Percentiles rank a stretch among this genome's conserved stretches.
phyloP scores from a whole-genome alignment of 1,140 invertebrate genomes.

The Vanessa tameamea region DNA sequence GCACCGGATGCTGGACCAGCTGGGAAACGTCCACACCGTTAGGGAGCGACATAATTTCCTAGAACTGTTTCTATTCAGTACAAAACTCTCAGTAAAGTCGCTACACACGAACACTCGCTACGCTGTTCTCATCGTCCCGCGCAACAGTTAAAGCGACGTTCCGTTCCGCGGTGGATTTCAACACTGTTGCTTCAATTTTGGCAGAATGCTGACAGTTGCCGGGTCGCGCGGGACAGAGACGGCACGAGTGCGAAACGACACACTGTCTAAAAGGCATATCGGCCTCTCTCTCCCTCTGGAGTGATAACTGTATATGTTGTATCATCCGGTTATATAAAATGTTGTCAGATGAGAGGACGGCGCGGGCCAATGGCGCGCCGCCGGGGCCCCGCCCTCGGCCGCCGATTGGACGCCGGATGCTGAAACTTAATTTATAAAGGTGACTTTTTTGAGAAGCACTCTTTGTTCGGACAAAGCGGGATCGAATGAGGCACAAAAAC shows the following conservation, averaged over 20 bases:
- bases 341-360: constrained; percentile 63
- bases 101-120: constrained; percentile 3
- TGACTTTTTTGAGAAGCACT: constrained; percentile 75
- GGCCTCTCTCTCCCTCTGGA: constrained; percentile 59
- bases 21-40: constrained; percentile 90
- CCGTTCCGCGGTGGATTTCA: constrained; percentile 52
- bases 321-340: constrained; percentile 80
- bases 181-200: constrained; percentile 71
- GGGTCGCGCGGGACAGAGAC: constrained; percentile 49
- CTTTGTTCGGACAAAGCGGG: constrained; percentile 62
- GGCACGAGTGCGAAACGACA: constrained; percentile 64
- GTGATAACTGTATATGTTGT: constrained; percentile 78
- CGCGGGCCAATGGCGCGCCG: constrained; percentile 50
- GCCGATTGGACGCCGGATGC: constrained; percentile 57
- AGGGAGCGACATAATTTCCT: constrained; percentile 86
- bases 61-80: constrained; percentile 15
- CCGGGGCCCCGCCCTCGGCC: constrained; percentile 52
- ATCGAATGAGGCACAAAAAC: constrained; percentile 73
- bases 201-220: constrained; percentile 60
- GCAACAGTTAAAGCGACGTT: constrained; percentile 46
- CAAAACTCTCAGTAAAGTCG: not conserved
- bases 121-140: constrained; percentile 21
- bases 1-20: constrained; percentile 91
- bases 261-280: constrained; percentile 64
- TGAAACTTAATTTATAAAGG: constrained; percentile 79